Base-by-base conservation (phyloP, 1,140 invertebrate species). In the Teleopsis dalmanni region DNA sequence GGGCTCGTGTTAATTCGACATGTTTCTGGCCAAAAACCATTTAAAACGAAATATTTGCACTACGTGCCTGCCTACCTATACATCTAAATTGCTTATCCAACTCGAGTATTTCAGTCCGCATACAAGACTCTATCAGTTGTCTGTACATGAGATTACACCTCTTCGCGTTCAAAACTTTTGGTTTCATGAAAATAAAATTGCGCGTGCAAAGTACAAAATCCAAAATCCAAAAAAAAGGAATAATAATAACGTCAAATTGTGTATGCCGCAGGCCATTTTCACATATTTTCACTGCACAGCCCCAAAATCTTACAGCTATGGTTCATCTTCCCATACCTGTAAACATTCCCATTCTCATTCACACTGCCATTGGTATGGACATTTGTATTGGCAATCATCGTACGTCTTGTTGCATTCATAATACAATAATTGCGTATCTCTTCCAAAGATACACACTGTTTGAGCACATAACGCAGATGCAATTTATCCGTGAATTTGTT, bases 401-500 rank as follows among this genome's bases (percentile, higher is more conserved):
- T 42, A 35, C 14, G 43, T 40, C 43, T 48, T 41, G n/a, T 43
- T 29, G 47, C 50, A 51, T 51, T 47, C 54, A 46, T 59, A 60
- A 62, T 60, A 62, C 64, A 66, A 67, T 67, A 66, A 67, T 67
- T 67, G 60, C 64, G 64, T 67, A 65, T 63, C 63, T 65, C 63
- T 41, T 29, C n/a, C n/a, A n/a, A n/a, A 31, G 26, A 33, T 48
- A 27, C 14, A 3, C 36, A 16, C 11, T 29, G 14, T n/a, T n/a
- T n/a, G n/a, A n/a, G n/a, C n/a, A n/a, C 19, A 36, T 25, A 29
- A 31, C 43, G 64, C 65, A 64, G 61, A 67, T 67, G 65, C 65
- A 67, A 67, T 67, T 67, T 67, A 67, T 67, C 64, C 64, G 62
- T 65, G 64, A 67, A 67, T 67, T 67, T 67, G 65, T 67, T 67